These are phyloP conservation scores for Ataeniobius toweri DNA, from an alignment of 2,797 vertebrate species.

Conservation along the genomic window DNA sequence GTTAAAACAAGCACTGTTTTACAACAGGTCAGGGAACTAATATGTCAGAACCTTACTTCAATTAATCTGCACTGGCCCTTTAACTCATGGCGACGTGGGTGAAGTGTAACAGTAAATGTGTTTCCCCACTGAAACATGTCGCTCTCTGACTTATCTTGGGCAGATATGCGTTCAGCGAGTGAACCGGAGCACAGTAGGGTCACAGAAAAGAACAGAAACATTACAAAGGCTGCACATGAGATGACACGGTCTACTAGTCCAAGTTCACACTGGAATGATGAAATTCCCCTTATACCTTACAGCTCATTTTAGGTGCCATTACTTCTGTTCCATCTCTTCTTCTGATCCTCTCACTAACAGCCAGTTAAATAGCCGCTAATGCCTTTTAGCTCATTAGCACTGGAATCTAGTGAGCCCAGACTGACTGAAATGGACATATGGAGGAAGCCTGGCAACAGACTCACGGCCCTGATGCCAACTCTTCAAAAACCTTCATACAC, in stretches of 20 bases:
- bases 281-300: constrained; percentile 32
- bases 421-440: constrained; percentile 71
- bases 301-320: constrained; percentile 38
- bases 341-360: constrained; percentile 50
- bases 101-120: too few relatives aligned
- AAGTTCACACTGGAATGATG: constrained; percentile 20
- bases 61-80: too few relatives aligned
- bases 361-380: constrained; percentile 58
- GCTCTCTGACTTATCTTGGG: not conserved
- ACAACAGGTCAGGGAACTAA: too few relatives aligned
- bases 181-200: not conserved
- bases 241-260: not conserved
- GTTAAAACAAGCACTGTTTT: not conserved
- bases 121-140: not conserved
- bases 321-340: constrained; percentile 29
- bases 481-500: constrained; percentile 44
- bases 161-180: not conserved
- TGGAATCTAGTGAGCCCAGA: constrained; percentile 60
- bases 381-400: constrained; percentile 64
- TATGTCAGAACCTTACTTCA: too few relatives aligned
- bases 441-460: constrained; percentile 67
- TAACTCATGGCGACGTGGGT: too few relatives aligned
- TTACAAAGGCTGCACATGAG: not conserved
- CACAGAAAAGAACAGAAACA: not conserved
- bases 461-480: constrained; percentile 49